Evolutionary conservation across 2,797 vertebrate species (phyloP), one percentile per base, ranked within the genome.

Genomic region (Champsocephalus gunnari): DNA sequence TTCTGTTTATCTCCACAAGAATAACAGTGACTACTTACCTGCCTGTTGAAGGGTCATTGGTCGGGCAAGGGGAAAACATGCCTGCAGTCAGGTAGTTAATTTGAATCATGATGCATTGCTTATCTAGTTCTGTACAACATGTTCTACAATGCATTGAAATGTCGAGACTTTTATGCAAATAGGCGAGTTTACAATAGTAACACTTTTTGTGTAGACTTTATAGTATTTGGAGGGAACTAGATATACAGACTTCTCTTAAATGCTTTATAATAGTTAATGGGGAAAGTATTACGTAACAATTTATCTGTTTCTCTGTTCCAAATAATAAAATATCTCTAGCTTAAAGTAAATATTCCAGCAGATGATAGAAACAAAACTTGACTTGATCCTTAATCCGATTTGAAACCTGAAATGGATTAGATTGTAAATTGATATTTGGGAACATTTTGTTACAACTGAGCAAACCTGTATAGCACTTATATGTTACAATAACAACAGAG

Each of bases 1-100:
- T 86, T 75, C 60, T 87, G 66, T 85, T 87, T 63, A 73, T 88
- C 79, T 80, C 75, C 56, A 75, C 80, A 77, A 73, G 88, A 88
- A 85, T 66, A 87, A 78, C 82, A 58, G 61, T 59, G 53, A 75
- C 28, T 62, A 58, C 54, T 67, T 62, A 68, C 65, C 72, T 61
- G 75, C 41, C 47, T 51, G 55, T 64, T 45, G 21, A 64, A 62
- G n/a, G 14, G 10, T 75, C 54, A 17, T 50, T 70, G 66, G 55
- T 41, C 28, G 12, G 55, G 79, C 34, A 71, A 65, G 60, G 34
- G 56, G 43, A 47, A 61, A 64, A 63, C 43, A 8, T 58, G 55
- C 24, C 21, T 51, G 32, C 62, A 48, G 65, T 48, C n/a, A 14
- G 55, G 11, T 14, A 51, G 34, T 61, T 38, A 10, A 58, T 82